Evolutionary conservation across 2,888 invertebrate species (phyloP).

Genomic region (Zaprionus bogoriensis): DNA sequence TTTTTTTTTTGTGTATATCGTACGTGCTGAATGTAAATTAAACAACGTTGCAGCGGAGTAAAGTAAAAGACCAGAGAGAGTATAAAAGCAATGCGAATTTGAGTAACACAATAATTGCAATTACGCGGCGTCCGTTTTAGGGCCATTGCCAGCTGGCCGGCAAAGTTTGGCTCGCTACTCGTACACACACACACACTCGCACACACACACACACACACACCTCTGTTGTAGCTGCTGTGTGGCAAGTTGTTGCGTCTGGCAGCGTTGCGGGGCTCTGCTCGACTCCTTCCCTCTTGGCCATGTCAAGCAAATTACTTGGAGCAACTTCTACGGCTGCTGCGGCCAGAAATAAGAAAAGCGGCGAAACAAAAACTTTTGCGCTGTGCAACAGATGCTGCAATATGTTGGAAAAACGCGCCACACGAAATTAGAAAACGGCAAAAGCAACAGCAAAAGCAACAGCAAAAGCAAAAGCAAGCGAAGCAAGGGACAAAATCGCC

Average conservation of each 20-base stretch:
- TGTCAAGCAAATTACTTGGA: slow-evolving; percentile 54
- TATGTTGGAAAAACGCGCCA: slow-evolving; percentile 53
- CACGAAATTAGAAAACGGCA: slow-evolving; percentile 53
- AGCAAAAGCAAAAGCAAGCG: slow-evolving; percentile 9
- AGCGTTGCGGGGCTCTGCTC: neutral
- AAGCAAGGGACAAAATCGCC: slow-evolving; percentile 29
- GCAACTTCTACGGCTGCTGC: slow-evolving; percentile 55
- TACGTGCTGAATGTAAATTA: slow-evolving; percentile 4
- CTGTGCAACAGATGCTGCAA: slow-evolving; percentile 74
- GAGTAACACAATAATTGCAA: slow-evolving; percentile 70
- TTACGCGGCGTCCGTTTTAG: slow-evolving; percentile 56
- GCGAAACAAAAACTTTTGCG: slow-evolving; percentile 46
- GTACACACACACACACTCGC: no score
- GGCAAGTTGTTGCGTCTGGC: slow-evolving; percentile 2
- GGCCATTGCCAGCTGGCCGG: slow-evolving; percentile 40
- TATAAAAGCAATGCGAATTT: slow-evolving; percentile 54
- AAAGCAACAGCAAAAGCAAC: slow-evolving; percentile 20
- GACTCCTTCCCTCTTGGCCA: neutral
- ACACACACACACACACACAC: no score
- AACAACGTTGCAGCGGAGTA: neutral
- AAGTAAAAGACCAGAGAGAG: neutral
- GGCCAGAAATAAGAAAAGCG: slow-evolving; percentile 9
- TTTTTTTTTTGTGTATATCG: neutral
- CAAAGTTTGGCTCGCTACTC: slow-evolving; percentile 12
- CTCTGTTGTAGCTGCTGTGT: no score